Base-by-base conservation (phyloP, 2,888 invertebrate species). In the Tiliacea citrago region DNA sequence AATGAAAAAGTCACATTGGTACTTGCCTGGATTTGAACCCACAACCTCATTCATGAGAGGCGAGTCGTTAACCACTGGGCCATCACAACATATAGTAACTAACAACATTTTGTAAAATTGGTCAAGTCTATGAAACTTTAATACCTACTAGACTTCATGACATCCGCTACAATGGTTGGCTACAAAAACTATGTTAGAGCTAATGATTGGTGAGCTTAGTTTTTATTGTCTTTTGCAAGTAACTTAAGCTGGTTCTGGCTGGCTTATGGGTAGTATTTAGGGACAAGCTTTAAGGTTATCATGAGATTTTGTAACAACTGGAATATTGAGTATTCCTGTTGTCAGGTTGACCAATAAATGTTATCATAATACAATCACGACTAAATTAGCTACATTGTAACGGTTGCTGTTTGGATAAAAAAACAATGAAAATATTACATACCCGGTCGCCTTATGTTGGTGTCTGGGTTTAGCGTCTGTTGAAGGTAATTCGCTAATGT, bases 381-480 rank as follows among this genome's bases (percentile, higher is more conserved):
- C 0, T 13, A 45, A 13, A 24, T 65, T 47, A 45, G 16, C 53
- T 16, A 42, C 13, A 42, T n/a, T 21, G 1, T 2, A 53, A 42
- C 13, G 13, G 6, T 6, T 21, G 45, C 12, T 60, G 21, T 53
- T 53, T 63, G 7, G 16, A 12, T 35, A 42, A 61, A 73, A 45
- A 73, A 71, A 73, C 35, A 61, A 66, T 55, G 39, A 55, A 45
- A 58, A 61, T 49, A 24, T 35, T 57, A 93, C 96, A 96, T 96
- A 98, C 99, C 99, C 93, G 98, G 98, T 93, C 98, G 97, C 84
- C 99, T 97, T 74, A 98, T 96, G 90, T 97, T 97, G 42, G 97
- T 97, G 92, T 99, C 98, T 0, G 99, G 98, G 90, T 97, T 98
- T 49, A 99, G 96, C 7, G 99, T 99, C 94, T 99, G 98, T 90